These are phyloP conservation scores for Myzus persicae DNA, from an alignment of 1,140 invertebrate genomes.

Conservation along the genomic window DNA sequence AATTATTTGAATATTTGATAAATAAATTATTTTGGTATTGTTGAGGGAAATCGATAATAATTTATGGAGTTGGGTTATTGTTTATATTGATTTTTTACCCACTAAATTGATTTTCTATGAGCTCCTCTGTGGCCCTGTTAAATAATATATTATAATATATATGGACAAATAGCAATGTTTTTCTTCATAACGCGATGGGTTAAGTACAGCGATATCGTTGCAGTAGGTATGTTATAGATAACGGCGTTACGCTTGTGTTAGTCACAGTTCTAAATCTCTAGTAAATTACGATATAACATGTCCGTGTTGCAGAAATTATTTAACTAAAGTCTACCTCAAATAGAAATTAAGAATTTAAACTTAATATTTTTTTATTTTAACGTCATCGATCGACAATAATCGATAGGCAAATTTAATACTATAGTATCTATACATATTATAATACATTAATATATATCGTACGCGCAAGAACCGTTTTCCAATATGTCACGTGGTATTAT, in stretches of 20 bases:
- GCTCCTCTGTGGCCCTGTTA: not conserved
- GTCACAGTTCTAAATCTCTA: not conserved
- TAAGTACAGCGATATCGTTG: not conserved
- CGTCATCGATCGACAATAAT: not conserved
- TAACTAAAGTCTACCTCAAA: not conserved
- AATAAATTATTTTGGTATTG: not conserved
- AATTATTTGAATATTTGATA: not conserved
- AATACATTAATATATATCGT: not conserved
- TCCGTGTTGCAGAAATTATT: not conserved
- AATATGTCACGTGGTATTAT: not conserved
- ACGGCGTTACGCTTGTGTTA: not conserved
- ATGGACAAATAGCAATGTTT: not conserved
- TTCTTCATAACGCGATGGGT: not conserved
- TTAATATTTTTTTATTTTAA: not conserved
- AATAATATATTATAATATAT: not conserved
- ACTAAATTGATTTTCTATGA: not conserved
- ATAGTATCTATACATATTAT: not conserved
- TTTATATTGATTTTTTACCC: not conserved
- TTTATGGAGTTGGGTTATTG: not conserved
- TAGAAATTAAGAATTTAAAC: not conserved
- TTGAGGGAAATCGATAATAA: not conserved
- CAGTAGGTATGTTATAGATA: not conserved
- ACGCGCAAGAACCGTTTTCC: not conserved
- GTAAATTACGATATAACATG: not conserved
- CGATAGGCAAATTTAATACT: not conserved